These are phyloP conservation scores for Cryptus armator DNA, from an alignment of 2,888 invertebrate genomes.

Conservation along the genomic window DNA sequence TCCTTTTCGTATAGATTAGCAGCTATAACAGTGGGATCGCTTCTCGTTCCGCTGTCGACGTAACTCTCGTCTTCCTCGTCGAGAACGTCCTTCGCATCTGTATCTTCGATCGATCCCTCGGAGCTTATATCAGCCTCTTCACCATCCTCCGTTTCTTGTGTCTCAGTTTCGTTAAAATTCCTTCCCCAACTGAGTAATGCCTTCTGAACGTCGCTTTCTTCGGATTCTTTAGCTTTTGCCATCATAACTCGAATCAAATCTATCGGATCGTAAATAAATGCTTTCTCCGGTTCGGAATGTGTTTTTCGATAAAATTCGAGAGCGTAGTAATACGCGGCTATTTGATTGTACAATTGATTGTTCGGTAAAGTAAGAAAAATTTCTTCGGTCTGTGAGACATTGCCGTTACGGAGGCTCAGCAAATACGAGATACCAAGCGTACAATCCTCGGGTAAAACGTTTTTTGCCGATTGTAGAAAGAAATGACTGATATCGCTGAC, in stretches of 20 bases:
- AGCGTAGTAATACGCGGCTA: conserved; percentile 80
- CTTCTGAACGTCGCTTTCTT: conserved; percentile 67
- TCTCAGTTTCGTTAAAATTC: conserved; percentile 23
- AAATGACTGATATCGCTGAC: conserved; percentile 82
- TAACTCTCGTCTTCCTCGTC: conserved; percentile 31
- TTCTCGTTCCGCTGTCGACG: conserved; percentile 34
- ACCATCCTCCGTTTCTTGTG: conserved; percentile 17
- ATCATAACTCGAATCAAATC: conserved; percentile 76
- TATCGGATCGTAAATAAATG: conserved; percentile 77
- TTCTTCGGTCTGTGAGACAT: conserved; percentile 75
- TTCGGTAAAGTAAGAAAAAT: conserved; percentile 77
- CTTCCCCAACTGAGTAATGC: conserved; percentile 72
- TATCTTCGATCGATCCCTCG: conserved; percentile 17
- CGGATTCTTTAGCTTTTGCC: conserved; percentile 36
- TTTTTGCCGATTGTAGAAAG: conserved; percentile 85
- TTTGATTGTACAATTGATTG: conserved; percentile 76
- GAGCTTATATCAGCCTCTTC: conserved; percentile 43
- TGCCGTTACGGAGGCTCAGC: conserved; percentile 82
- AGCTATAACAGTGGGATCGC: neutral
- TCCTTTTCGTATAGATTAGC: conserved; percentile 55
- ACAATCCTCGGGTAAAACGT: conserved; percentile 86
- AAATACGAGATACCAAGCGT: conserved; percentile 86
- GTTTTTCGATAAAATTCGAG: conserved; percentile 75
- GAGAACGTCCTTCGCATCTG: neutral
- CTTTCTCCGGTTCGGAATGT: conserved; percentile 69